A percentile compares a stretch with the other conserved stretches of the same genome.
phyloP scores from a whole-genome alignment of 2,797 vertebrate species.

The Alauda arvensis region DNA sequence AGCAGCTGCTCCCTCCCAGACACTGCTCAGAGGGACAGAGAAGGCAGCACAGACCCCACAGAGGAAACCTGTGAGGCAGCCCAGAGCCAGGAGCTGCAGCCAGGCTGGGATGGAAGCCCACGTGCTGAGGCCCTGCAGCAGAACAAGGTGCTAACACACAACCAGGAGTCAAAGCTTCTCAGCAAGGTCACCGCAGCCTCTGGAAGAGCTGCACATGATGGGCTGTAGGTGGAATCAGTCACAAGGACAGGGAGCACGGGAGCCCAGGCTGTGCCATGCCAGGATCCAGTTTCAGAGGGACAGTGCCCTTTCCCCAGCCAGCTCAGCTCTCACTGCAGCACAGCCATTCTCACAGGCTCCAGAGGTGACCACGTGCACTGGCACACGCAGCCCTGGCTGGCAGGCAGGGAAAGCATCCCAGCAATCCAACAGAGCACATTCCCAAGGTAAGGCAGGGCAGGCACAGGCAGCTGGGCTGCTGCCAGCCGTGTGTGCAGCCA shows the following conservation, averaged over 20 bases:
- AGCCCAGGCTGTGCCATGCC: background rate
- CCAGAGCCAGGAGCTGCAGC: background rate
- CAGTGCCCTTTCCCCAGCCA: background rate
- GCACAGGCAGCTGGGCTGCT: background rate
- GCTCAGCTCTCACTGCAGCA: background rate
- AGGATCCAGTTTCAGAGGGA: background rate
- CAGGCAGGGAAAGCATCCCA: background rate
- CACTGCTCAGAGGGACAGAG: background rate
- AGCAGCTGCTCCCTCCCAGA: background rate
- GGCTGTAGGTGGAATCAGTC: background rate
- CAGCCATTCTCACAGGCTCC: background rate
- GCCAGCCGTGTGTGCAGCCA: background rate
- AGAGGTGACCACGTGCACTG: background rate
- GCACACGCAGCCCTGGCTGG: background rate
- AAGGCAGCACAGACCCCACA: background rate
- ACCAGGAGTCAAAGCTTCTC: background rate
- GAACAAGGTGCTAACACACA: background rate
- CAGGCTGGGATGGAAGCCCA: background rate
- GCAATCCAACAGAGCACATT: background rate
- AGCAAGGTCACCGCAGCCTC: background rate
- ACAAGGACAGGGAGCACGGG: background rate
- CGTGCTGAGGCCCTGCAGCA: background rate
- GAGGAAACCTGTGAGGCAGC: accelerated
- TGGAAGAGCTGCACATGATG: background rate
- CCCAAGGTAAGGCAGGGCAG: background rate